Base-by-base conservation (phyloP, 2,888 invertebrate genomes). In the Agrochola macilenta region DNA sequence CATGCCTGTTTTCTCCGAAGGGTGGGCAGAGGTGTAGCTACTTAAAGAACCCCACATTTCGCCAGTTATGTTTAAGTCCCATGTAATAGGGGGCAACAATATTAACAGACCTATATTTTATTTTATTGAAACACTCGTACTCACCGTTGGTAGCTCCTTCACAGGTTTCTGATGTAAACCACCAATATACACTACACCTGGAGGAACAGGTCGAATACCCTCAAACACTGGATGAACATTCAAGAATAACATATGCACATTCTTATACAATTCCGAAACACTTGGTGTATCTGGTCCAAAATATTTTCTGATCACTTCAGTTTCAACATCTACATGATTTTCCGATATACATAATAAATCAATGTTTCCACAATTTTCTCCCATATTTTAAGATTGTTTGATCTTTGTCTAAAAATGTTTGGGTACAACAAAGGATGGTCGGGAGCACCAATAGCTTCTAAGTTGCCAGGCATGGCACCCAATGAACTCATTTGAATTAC, bases 201-300 rank as follows among this genome's bases (percentile, higher is more conserved):
- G 94, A 20, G 96, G 93, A 0, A 94, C 87, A 0, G 97, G 96
- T 17, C 90, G 88, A 63, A 92, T 92, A 9, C 88, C 87, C 65
- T 90, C 90, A 88, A 93, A 93, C 26, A 94, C 75, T 0, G 93
- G 92, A 89, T 95, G 93, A 1, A 91, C 87, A 84, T 96, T 96
- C 12, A 95, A 78, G 71, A 96, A 93, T 14, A 91, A 20, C 90
- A 93, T 88, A 58, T 91, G 92, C 1, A 95, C 87, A 76, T 93
- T 93, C 7, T 89, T 86, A n/a, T 82, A 78, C 30, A 92, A 77
- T n/a, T 91, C 89, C 9, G 60, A 69, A 0, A 91, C 39, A 8
- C 80, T 58, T 17, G 90, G 89, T 5, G 84, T 79, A 39, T 89
- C 79, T 11, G 73, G 68, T 30, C 84, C 89, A n/a, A 91, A 77